These are phyloP conservation scores for Perithous albicinctus DNA, from an alignment of 2,888 invertebrate species.

Conservation along the genomic window DNA sequence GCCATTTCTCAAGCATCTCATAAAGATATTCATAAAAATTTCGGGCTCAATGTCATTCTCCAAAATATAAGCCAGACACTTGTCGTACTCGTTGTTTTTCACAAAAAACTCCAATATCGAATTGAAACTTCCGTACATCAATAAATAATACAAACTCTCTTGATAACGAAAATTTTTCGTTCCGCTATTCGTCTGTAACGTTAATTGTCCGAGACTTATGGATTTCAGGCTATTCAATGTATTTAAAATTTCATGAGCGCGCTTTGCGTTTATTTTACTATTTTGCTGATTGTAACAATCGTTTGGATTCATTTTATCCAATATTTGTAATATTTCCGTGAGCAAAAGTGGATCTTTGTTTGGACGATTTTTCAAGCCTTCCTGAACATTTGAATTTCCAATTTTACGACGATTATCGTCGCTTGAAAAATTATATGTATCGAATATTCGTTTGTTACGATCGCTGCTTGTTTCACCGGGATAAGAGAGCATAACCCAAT, in stretches of 20 bases:
- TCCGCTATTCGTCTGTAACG: constrained; percentile 63
- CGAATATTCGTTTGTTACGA: background rate
- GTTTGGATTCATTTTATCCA: constrained; percentile 85
- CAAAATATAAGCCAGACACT: constrained; percentile 90
- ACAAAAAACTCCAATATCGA: constrained; percentile 92
- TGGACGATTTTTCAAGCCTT: constrained; percentile 83
- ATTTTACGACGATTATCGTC: constrained; percentile 62
- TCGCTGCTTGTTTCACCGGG: constrained; percentile 69
- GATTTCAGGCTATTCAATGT: constrained; percentile 84
- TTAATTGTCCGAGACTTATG: constrained; percentile 83
- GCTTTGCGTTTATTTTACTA: constrained; percentile 53
- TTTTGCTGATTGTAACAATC: constrained; percentile 75
- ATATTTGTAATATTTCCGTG: constrained; percentile 89
- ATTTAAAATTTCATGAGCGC: constrained; percentile 85
- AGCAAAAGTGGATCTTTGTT: constrained; percentile 89
- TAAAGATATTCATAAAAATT: constrained; percentile 90
- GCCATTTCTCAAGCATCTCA: constrained; percentile 89
- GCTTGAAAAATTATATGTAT: constrained; percentile 21
- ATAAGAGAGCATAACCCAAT: constrained; percentile 80
- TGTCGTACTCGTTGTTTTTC: constrained; percentile 89
- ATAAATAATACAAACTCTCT: constrained; percentile 93
- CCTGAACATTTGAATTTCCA: constrained; percentile 78
- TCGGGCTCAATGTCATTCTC: constrained; percentile 90
- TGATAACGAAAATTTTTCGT: constrained; percentile 84
- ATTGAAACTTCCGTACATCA: constrained; percentile 91